These are phyloP conservation scores for Tridacna gigas DNA, from an alignment of 2,888 invertebrate genomes.

Conservation along the genomic window DNA sequence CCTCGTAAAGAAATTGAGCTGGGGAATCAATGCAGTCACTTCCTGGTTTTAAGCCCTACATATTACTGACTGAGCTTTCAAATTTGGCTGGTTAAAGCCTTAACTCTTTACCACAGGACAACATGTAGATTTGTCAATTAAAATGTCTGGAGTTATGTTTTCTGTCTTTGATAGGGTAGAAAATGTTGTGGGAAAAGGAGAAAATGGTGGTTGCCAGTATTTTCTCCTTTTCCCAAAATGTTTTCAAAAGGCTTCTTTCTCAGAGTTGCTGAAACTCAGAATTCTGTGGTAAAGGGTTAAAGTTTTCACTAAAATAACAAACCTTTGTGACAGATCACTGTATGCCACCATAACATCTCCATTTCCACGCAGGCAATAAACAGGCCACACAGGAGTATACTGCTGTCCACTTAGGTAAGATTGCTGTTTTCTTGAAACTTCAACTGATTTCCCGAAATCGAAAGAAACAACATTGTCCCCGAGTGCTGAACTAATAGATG, in stretches of 20 bases:
- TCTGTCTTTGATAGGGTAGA: background rate
- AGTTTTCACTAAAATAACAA: background rate
- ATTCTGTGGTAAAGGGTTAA: background rate
- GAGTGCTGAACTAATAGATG: conserved; percentile 87
- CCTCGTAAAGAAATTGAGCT: no score
- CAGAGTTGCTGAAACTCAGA: background rate
- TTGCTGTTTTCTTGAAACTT: conserved; percentile 62
- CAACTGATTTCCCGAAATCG: conserved; percentile 89
- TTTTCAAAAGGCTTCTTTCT: background rate
- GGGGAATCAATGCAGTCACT: no score
- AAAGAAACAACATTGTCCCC: conserved; percentile 95
- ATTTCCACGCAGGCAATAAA: conserved; percentile 92
- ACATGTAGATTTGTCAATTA: background rate
- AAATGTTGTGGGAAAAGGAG: conserved; percentile 13
- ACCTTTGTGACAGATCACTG: conserved; percentile 65
- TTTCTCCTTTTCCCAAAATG: background rate
- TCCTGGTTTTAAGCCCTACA: no score
- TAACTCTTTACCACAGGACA: background rate
- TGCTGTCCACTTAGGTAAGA: conserved; percentile 33
- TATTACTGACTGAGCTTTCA: background rate
- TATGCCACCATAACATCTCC: conserved; percentile 89
- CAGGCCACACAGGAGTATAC: conserved; percentile 87
- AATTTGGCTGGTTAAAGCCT: background rate
- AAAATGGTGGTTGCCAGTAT: background rate
- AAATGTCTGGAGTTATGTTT: background rate